Base-by-base conservation (phyloP, 2,888 invertebrate species). In the Napeogenes sylphis region DNA sequence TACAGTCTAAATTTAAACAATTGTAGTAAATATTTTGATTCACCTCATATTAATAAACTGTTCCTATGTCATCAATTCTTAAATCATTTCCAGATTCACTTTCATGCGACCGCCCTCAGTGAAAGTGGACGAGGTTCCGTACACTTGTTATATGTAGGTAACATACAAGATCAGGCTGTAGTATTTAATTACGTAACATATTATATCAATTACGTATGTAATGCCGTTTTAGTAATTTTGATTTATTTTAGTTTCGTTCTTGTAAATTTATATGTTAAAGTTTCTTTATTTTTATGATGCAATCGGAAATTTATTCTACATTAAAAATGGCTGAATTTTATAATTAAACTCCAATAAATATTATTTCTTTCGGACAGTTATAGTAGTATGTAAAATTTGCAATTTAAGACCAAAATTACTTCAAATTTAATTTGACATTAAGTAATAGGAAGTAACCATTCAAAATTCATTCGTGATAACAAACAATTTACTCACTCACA, bases 111-210 rank as follows among this genome's bases (percentile, higher is more conserved):
- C 62, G 68, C 69, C 71, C 70, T 68, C 75, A 81, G 85, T 83
- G 85, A 84, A 85, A 84, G 83, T 84, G 71, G 71, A 70, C 71
- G 71, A 73, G 70, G 73, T 73, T 75, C 73, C 75, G 75, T 62
- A 66, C 63, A 62, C 64, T 63, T 67, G 21, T 21, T 21, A 21
- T 21, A 21, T 21, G 21, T 21, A 21, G 21, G 21, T 21, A 21
- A 65, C 70, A 67, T 65, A 69, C 68, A 42, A 42, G 59, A 69
- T 66, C 66, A 63, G 67, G 62, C 63, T 64, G 56, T 62, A 63
- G 62, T 64, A 67, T 63, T 66, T 64, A 68, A 71, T 68, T 66
- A 65, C 64, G 58, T 56, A 68, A 70, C 62, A 55, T 21, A 21
- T 70, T 65, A 68, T 67, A 62, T 70, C 58, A 69, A 65, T 67